Conservation (phyloP, 2,113 vertebrate genomes). For the Tragelaphus scriptus region DNA sequence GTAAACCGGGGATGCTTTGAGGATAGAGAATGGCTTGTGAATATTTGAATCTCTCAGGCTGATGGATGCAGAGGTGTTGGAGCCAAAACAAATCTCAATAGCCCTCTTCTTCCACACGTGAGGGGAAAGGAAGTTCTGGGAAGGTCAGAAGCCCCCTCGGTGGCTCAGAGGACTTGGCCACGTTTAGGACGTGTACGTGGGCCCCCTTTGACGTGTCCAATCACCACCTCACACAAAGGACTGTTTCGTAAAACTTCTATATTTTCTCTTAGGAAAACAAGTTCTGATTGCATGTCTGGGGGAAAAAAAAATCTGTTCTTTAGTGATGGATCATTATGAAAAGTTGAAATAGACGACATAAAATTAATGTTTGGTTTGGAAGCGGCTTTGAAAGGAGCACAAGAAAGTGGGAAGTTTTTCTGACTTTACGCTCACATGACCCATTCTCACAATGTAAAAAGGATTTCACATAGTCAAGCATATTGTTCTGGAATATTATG, state of each 20-base stretch:
- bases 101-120: accelerated
- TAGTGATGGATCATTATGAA: neutral
- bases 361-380: neutral
- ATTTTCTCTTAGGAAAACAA: neutral
- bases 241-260: neutral
- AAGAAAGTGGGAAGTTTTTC: neutral
- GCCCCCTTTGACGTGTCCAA: accelerated
- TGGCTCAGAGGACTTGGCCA: neutral
- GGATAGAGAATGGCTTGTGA: accelerated
- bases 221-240: neutral
- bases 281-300: neutral
- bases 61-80: accelerated
- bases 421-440: accelerated
- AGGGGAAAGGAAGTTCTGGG: too few species aligned
- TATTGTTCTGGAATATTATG: neutral
- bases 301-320: neutral
- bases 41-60: accelerated
- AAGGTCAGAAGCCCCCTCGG: neutral
- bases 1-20: accelerated
- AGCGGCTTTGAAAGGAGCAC: neutral
- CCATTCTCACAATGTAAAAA: neutral
- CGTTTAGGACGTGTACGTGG: accelerated
- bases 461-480: neutral
- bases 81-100: neutral
- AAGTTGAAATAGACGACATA: accelerated